Conservation (phyloP, 2,888 invertebrate species). For the Empis livida region DNA sequence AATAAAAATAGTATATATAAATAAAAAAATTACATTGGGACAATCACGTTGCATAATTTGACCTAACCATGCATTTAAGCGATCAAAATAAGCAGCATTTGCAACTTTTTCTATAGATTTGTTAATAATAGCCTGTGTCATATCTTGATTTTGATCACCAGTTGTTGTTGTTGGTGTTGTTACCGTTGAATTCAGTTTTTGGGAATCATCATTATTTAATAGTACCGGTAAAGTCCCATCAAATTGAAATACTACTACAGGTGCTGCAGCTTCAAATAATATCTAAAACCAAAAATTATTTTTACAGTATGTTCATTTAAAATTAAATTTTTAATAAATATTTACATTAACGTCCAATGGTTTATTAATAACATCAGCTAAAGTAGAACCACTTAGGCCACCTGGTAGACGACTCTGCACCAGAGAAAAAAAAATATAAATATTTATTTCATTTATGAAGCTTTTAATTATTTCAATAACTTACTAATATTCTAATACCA, state of each 20-base stretch:
- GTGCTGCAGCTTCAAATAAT: slow-evolving; percentile 62
- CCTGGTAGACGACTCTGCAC: slow-evolving; percentile 64
- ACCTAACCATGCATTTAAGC: slow-evolving; percentile 81
- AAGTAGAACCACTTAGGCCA: slow-evolving; percentile 52
- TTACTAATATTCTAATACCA: slow-evolving; percentile 58
- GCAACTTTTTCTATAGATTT: slow-evolving; percentile 31
- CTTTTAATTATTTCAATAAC: slow-evolving; percentile 16
- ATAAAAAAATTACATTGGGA: slow-evolving; percentile 45
- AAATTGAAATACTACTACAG: slow-evolving; percentile 82
- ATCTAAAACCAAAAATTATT: slow-evolving; percentile 24
- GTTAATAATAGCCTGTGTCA: slow-evolving; percentile 16
- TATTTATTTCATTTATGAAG: background rate
- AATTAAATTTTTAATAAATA: background rate
- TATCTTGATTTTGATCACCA: slow-evolving; percentile 17
- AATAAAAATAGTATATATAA: background rate
- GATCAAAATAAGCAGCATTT: slow-evolving; percentile 63
- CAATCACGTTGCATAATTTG: slow-evolving; percentile 80
- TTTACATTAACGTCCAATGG: slow-evolving; percentile 47
- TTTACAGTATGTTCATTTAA: background rate
- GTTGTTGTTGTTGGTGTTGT: slow-evolving; percentile 26
- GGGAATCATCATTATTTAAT: slow-evolving; percentile 8
- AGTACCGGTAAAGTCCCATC: slow-evolving; percentile 29
- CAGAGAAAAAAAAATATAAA: background rate
- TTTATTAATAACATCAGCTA: slow-evolving; percentile 48
- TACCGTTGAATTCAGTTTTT: slow-evolving; percentile 20